Base-by-base conservation (phyloP, 1,140 invertebrate species). In the Drosophila pectinifera region DNA sequence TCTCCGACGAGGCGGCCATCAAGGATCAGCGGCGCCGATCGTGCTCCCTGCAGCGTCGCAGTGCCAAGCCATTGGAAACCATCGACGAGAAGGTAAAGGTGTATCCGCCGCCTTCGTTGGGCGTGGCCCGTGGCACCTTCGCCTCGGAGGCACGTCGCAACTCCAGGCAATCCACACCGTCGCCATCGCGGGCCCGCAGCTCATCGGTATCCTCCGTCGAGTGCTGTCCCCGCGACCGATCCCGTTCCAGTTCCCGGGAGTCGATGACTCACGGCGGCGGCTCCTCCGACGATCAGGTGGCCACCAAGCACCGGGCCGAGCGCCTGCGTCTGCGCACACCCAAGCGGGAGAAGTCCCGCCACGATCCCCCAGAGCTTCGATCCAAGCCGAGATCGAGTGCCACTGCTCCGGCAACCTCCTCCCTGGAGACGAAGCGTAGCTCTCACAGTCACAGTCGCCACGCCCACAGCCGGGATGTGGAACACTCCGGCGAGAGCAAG, bases 181-280 rank as follows among this genome's bases (percentile, higher is more conserved):
- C 90, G 13, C 86, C 90, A 2, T 74, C 77, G 0, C 68, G 85
- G 4, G 88, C 78, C 24, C 91, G 91, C 63, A 88, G 83, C 65
- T 92, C 91, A 0, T 92, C 91, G 11, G 86, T 91, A 31, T 92
- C 91, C 0, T 92, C 91, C 3, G 70, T 90, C 7, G 91, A 92
- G 54, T 91, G 91, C 62, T 91, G 80, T 75, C 90, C 86, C 0
- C 89, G 88, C 0, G 88, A 84, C n/a, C 82, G 91, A 6, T 92
- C 91, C 2, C 90, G 91, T 16, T 91, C 90, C 42, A 91, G 90
- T 45, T 91, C 90, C 8, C 78, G 86, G 13, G 90, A 91, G 22
- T 91, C 90, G 0, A 78, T 78, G 56, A 67, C 81, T 4, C 90
- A 91, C 1, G 80, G 85, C 8, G 83, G 82, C n/a, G 82, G 74